These are phyloP conservation scores for Daboia siamensis DNA, from an alignment of 2,113 vertebrate genomes.

Conservation along the genomic window DNA sequence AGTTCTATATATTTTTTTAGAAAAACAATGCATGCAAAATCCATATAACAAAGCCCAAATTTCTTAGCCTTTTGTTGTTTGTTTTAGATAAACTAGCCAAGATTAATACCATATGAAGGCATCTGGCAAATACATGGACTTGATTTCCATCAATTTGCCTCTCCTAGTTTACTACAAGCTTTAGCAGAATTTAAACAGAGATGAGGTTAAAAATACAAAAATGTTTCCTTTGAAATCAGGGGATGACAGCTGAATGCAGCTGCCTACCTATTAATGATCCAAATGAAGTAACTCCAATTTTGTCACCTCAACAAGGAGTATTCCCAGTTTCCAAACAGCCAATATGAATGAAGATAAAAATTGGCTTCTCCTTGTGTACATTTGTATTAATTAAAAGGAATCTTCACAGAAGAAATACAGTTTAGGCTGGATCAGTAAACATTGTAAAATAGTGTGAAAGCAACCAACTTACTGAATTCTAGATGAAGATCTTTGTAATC, in stretches of 20 bases:
- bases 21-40: not conserved
- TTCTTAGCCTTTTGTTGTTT: not conserved
- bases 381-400: conserved; percentile 45
- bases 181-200: not conserved
- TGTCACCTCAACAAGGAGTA: not conserved
- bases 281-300: not conserved
- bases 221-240: not conserved
- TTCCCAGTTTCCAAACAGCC: not conserved
- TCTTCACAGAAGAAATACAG: conserved; percentile 34
- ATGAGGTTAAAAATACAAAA: not conserved
- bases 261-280: not conserved
- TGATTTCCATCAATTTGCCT: not conserved
- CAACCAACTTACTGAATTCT: conserved; percentile 45
- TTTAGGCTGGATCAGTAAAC: conserved; percentile 32
- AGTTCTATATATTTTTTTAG: not conserved
- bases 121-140: not conserved
- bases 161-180: not conserved
- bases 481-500: conserved; percentile 53
- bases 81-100: not conserved
- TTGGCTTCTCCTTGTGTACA: conserved; percentile 4
- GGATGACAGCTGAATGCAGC: not conserved
- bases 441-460: conserved; percentile 36
- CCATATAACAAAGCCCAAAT: not conserved
- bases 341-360: not conserved
- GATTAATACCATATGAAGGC: not conserved